Base-by-base conservation (phyloP, 2,888 invertebrate genomes). In the Dryadula phaetusa region DNA sequence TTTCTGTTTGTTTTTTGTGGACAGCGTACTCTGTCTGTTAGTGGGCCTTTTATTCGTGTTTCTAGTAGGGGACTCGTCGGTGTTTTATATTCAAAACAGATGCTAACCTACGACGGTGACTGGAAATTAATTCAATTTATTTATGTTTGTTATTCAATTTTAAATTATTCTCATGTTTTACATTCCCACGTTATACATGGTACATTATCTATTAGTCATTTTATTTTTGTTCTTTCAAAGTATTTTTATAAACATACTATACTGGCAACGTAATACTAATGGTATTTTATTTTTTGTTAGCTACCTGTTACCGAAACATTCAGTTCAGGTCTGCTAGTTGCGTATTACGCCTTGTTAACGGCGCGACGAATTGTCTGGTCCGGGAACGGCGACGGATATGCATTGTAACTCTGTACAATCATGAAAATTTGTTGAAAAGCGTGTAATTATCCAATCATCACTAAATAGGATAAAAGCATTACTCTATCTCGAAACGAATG, bases 71-170 rank as follows among this genome's bases (percentile, higher is more conserved):
- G 83, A 85, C 84, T 79, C 75, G 77, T 62, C 63, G 77, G 79
- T 82, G 84, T 90, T 91, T 90, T 90, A 88, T 90, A 90, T 92
- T 92, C 90, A 80, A 87, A 89, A 87, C 92, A 91, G 90, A 91
- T 91, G 91, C 70, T 87, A 86, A 87, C 86, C 85, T 81, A 79
- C 76, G 79, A 80, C 83, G 82, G 82, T 83, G 83, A 78, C 78
- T 87, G 83, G 85, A 88, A 86, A 88, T 90, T 89, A 90, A 89
- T 90, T 89, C 83, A 88, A 87, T 86, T 78, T 82, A 79, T 82
- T 84, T 67, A 82, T 86, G 84, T 88, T 87, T 87, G 84, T 86
- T 87, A 85, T 87, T 86, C 84, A 80, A n/a, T 82, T 83, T 82
- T 79, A 81, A 85, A 86, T 85, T 84, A 83, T 83, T 83, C 78